Evolutionary conservation across 92 coral and sea anemone genomes (phyloP).

Genomic region (Heliopora coerulea): DNA sequence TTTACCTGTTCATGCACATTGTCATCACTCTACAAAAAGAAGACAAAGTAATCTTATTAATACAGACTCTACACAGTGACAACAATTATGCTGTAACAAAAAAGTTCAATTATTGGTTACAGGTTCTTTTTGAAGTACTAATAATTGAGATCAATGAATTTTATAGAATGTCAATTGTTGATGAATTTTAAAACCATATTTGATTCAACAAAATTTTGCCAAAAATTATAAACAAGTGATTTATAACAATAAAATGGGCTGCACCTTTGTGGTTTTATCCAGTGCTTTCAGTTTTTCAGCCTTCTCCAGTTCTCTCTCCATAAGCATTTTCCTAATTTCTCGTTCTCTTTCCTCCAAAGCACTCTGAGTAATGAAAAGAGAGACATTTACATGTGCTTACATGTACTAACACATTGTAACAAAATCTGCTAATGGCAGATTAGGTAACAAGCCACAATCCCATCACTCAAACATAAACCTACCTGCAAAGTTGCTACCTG

Average conservation of each 20-base stretch:
- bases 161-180: background rate
- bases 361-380: conserved; percentile 52
- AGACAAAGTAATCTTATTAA: too few species aligned
- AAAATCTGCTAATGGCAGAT: too few species aligned
- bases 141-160: background rate
- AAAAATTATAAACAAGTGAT: too few species aligned
- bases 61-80: too few species aligned
- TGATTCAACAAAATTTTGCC: too few species aligned
- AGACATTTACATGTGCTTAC: too few species aligned
- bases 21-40: conserved; percentile 64
- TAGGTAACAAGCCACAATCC: too few species aligned
- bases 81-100: too few species aligned
- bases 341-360: conserved; percentile 93
- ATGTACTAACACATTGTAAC: too few species aligned
- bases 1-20: conserved; percentile 70
- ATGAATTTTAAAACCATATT: too few species aligned
- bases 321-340: conserved; percentile 81
- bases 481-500: conserved; percentile 42
- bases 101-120: background rate
- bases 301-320: conserved; percentile 93
- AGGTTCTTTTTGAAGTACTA: too few species aligned
- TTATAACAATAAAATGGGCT: too few species aligned
- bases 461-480: background rate
- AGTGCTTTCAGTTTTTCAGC: conserved; percentile 57
- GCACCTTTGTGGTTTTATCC: background rate